Evolutionary conservation across 2,113 vertebrate species (phyloP).

Genomic region (Calypte anna): DNA sequence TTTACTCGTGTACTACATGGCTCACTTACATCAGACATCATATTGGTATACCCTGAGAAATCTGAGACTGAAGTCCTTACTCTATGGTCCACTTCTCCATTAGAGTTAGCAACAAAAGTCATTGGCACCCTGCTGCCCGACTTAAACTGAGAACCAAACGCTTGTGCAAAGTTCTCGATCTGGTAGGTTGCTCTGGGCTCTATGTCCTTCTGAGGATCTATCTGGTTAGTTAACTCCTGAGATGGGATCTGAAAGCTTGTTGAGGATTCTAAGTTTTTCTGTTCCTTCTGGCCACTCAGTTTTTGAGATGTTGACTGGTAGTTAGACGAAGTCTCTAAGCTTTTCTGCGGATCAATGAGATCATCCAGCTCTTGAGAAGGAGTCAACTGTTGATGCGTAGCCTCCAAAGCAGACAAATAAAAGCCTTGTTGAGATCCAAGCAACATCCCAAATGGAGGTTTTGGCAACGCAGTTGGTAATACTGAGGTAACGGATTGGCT

Average conservation of each 20-base stretch:
- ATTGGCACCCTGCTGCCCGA: constrained; percentile 95
- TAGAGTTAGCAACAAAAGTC: constrained; percentile 89
- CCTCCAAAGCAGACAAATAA: constrained; percentile 91
- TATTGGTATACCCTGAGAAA: constrained; percentile 99
- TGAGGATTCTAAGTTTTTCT: constrained; percentile 86
- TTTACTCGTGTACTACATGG: constrained; percentile 98
- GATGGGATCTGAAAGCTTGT: constrained; percentile 88
- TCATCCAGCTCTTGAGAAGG: constrained; percentile 99
- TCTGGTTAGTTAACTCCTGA: constrained; percentile 88
- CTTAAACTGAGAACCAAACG: constrained; percentile 99
- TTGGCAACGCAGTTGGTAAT: constrained; percentile 91
- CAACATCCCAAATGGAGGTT: constrained; percentile 95
- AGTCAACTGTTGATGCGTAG: constrained; percentile 96
- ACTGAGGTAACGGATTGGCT: constrained; percentile 92
- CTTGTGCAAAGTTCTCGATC: constrained; percentile 99
- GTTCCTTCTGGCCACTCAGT: constrained; percentile 90
- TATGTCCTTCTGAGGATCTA: constrained; percentile 92
- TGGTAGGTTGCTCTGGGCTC: constrained; percentile 92
- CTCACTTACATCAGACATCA: constrained; percentile 98
- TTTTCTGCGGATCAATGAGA: constrained; percentile 94
- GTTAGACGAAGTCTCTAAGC: constrained; percentile 84
- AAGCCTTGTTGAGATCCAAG: constrained; percentile 91
- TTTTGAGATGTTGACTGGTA: constrained; percentile 93
- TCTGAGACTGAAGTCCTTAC: constrained; percentile 98
- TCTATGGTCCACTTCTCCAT: constrained; percentile 92